These are phyloP conservation scores for Puffinus mauretanicus DNA, from an alignment of 2,113 vertebrate species.

Conservation along the genomic window DNA sequence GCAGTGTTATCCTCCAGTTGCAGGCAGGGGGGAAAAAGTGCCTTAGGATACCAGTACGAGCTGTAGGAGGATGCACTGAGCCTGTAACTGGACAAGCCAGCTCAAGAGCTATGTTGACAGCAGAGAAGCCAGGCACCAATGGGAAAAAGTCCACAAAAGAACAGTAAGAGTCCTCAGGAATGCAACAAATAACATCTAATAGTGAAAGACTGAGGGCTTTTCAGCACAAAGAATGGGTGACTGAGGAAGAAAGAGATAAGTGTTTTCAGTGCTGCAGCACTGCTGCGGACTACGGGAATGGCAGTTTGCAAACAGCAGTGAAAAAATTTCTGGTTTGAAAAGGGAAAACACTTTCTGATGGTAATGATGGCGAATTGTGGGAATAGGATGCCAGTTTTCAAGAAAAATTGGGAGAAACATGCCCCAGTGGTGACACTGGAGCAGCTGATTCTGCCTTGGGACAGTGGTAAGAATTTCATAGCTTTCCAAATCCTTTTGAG, in stretches of 20 bases:
- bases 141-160: background rate
- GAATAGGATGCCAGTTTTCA: background rate
- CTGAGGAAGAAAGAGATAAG: background rate
- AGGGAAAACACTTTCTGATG: background rate
- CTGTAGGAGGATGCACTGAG: background rate
- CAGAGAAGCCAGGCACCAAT: background rate
- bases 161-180: background rate
- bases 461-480: background rate
- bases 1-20: accelerated
- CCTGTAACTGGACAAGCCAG: background rate
- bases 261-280: background rate
- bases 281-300: background rate
- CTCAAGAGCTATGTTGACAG: background rate
- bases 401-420: background rate
- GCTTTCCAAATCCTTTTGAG: background rate
- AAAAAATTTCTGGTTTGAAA: background rate
- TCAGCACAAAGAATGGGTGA: background rate
- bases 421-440: background rate
- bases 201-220: background rate
- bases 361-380: background rate
- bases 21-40: background rate
- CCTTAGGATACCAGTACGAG: background rate
- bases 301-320: background rate
- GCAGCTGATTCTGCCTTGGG: background rate
- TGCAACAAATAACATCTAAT: background rate